phyloP scores from a whole-genome alignment of 2,797 vertebrate species.

The Sitta carolinensis region DNA sequence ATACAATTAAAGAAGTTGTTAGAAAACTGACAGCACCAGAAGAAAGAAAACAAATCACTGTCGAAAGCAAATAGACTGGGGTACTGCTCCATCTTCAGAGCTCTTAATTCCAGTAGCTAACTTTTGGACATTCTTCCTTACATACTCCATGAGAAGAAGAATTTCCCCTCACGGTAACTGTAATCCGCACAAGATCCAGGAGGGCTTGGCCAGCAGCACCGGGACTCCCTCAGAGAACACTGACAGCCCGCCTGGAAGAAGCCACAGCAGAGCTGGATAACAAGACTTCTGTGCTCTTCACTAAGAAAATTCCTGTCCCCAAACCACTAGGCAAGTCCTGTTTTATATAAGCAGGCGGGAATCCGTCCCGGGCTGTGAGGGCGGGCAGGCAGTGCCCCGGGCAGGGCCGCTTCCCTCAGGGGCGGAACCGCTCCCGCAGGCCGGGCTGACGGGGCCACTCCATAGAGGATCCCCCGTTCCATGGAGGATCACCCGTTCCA shows the following conservation, averaged over 20 bases:
- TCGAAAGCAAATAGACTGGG: background rate
- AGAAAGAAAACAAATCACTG: background rate
- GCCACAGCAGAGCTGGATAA: background rate
- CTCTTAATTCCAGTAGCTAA: background rate
- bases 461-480: too few species aligned
- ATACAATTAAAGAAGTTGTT: background rate
- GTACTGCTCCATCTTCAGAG: background rate
- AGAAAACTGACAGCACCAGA: background rate
- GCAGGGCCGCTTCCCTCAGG: background rate
- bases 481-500: too few species aligned
- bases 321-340: too few species aligned
- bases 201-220: background rate
- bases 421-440: background rate
- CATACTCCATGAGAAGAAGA: fast-evolving
- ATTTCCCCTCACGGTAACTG: background rate
- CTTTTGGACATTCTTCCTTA: background rate
- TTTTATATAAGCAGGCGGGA: background rate
- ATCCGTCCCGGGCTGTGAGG: background rate
- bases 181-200: background rate
- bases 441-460: too few species aligned
- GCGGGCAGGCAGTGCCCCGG: background rate
- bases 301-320: background rate
- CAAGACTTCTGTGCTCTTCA: background rate
- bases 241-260: fast-evolving
- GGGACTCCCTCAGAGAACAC: background rate